Evolutionary conservation across 2,888 invertebrate genomes (phyloP).

Genomic region (Torymus tubicola): DNA sequence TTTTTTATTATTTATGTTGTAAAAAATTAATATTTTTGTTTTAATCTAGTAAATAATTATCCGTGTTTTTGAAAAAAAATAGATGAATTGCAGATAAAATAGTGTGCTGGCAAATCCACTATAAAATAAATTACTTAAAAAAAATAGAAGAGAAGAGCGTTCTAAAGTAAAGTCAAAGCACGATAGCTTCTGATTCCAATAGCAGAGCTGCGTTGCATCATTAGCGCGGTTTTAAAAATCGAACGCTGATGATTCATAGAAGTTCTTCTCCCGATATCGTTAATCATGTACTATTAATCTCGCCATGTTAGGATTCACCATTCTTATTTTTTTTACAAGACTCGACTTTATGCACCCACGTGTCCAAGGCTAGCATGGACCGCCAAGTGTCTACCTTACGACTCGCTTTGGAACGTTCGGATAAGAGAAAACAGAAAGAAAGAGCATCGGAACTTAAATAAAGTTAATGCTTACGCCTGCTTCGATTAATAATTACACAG

Average conservation of each 20-base stretch:
- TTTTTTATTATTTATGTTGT: no score
- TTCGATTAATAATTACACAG: conserved; percentile 25
- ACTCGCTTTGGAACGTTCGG: conserved; percentile 29
- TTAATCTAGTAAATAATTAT: background rate
- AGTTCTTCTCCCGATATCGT: conserved; percentile 10
- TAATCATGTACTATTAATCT: conserved; percentile 49
- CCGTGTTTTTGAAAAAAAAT: background rate
- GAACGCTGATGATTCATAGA: conserved; percentile 40
- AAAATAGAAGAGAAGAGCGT: conserved; percentile 13
- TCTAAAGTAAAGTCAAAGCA: conserved; percentile 52
- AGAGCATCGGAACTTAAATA: conserved; percentile 20
- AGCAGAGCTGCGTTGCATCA: conserved; percentile 46
- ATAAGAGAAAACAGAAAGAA: conserved; percentile 23
- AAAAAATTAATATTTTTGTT: no score
- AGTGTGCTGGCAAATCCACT: background rate
- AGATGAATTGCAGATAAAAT: background rate
- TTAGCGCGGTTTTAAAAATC: conserved; percentile 47
- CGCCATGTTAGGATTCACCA: conserved; percentile 28
- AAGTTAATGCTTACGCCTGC: conserved; percentile 24
- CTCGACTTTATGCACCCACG: background rate
- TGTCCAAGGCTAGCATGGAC: conserved; percentile 19
- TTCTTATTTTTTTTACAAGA: conserved; percentile 16
- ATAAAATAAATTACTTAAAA: conserved; percentile 10
- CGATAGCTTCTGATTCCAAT: conserved; percentile 51
- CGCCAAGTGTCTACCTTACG: background rate